Conservation (phyloP, 2,888 invertebrate genomes). For the Lottia gigantea region DNA sequence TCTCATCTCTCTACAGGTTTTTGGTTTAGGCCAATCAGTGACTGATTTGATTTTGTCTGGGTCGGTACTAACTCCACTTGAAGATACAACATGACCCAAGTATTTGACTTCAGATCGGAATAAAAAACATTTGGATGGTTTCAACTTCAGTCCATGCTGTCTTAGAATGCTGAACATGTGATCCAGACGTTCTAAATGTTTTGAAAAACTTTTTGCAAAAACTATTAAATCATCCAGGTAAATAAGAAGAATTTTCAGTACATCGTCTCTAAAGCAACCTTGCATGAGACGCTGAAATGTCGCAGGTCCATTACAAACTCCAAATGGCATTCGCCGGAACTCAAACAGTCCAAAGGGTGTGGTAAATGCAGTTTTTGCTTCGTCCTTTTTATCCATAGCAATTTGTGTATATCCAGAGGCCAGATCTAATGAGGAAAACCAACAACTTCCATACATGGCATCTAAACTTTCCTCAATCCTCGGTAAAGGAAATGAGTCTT, state of each 20-base stretch:
- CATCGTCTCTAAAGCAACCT: conserved; percentile 17
- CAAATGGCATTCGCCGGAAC: conserved; percentile 22
- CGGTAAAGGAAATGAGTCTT: conserved; percentile 31
- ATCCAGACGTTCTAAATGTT: conserved; percentile 19
- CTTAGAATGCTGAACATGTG: conserved; percentile 13
- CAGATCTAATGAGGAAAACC: conserved; percentile 31
- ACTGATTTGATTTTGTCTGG: conserved; percentile 14
- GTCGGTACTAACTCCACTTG: conserved; percentile 16
- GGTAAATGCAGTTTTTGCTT: conserved; percentile 31
- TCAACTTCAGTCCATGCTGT: conserved; percentile 21
- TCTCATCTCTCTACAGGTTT: conserved; percentile 12
- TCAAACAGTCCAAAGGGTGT: conserved; percentile 27
- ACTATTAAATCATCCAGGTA: conserved; percentile 22
- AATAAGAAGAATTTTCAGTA: conserved; percentile 19
- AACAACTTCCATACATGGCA: conserved; percentile 21
- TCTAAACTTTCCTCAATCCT: conserved; percentile 34
- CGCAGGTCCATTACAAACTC: conserved; percentile 14
- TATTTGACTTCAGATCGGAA: conserved; percentile 12
- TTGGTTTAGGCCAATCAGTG: conserved; percentile 11
- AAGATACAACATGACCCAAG: conserved; percentile 19
- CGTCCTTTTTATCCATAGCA: conserved; percentile 24
- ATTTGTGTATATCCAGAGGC: conserved; percentile 29
- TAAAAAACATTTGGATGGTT: conserved; percentile 21
- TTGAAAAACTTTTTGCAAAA: conserved; percentile 12
- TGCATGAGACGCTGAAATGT: conserved; percentile 25